Base-by-base conservation (phyloP, 2,888 invertebrate genomes). In the Leptogaster cylindrica region DNA sequence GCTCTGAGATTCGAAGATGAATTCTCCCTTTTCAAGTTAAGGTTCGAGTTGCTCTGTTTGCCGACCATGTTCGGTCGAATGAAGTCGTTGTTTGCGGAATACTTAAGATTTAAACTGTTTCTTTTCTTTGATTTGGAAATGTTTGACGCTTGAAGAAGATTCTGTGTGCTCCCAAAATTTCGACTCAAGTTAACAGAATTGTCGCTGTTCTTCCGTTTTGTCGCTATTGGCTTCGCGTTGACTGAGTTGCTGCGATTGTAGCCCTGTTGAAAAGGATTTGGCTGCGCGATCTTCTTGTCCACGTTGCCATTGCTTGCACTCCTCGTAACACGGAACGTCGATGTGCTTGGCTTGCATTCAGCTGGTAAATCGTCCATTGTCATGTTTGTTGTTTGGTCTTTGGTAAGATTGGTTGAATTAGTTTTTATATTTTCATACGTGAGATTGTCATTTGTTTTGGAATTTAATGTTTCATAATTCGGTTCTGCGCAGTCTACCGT, bases 151-250 rank as follows among this genome's bases (percentile, higher is more conserved):
- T 69, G 79, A 52, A 80, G 78, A 28, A 81, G 73, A 68, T 81
- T 81, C 63, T 81, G 81, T 6, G 81, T 80, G 73, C 81, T 81
- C 44, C 81, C 80, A 68, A 79, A 81, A 67, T 79, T 79, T 10
- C 79, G 77, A 55, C 75, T 78, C 41, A 81, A 72, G 68, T 80
- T 79, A 18, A 76, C 75, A 0, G 75, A 73, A 58, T 74, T 76
- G 50, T 75, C 76, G 66, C 76, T 76, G 33, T 73, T 72, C 33
- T 80, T 80, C 67, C 77, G 77, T 16, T 14, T 4, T 18, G n/a
- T 36, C n/a, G 44, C 7, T 27, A 12, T 5, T 10, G 16, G 41
- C 18, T 61, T 61, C 41, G 41, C 27, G n/a, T 76, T 76, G 39
- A 78, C 71, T 33, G 79, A 79, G 68, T 77, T 78, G 33, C 79